Base-by-base conservation (phyloP, 2,113 vertebrate species). In the Eurystomus gularis region DNA sequence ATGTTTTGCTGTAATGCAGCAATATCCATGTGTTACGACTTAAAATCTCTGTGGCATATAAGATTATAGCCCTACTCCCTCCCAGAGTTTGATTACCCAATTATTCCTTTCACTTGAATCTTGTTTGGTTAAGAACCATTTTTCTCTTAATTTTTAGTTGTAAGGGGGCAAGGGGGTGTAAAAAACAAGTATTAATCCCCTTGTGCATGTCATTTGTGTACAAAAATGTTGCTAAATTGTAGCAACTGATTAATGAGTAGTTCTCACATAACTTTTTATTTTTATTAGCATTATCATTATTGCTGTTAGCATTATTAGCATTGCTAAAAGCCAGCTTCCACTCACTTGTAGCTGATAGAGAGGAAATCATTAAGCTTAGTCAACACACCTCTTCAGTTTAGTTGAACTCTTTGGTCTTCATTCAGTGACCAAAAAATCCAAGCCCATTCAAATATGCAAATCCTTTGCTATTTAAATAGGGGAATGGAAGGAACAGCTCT, bases 61-160 rank as follows among this genome's bases (percentile, higher is more conserved):
- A 90, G 26, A 20, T 25, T 76, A 33, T 5, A 88, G 54, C n/a
- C n/a, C 37, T 54, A n/a, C 17, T 77, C 16, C 48, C 31, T 39
- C 58, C 4, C 3, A 48, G 54, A 16, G 4, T 17, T 0, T 13
- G 18, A 68, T 42, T 66, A 75, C 10, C 12, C 13, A 11, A 2
- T 26, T 65, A 3, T 40, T 71, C 15, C 62, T 81, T 68, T 23
- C 40, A 54, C 25, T 66, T 88, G 25, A 83, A 11, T 42, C 29
- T 60, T 49, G 2, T 10, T 25, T 33, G 9, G 11, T 62, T 21
- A 65, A 49, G 33, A 86, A 52, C 24, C 19, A 13, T 7, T 75
- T 21, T 82, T 42, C 46, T 66, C 31, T 26, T 13, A 66, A 86
- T 31, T 91, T 33, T 73, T 21, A 73, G 11, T 73, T 86, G 54